Evolutionary conservation across 2,113 vertebrate species (phyloP).

Genomic region (Albula glossodonta): DNA sequence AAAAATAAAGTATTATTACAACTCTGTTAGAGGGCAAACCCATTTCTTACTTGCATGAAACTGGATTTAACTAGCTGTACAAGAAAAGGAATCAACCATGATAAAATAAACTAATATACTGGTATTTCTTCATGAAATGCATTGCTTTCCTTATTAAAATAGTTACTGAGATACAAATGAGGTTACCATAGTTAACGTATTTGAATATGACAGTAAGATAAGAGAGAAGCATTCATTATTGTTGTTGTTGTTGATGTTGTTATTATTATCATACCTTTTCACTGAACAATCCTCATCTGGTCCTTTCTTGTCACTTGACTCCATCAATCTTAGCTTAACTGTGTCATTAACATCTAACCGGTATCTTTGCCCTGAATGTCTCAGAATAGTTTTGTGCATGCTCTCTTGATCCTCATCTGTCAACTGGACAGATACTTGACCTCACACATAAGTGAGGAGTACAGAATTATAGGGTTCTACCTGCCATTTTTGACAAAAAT

Average conservation of each 20-base stretch:
- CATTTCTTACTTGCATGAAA: neutral
- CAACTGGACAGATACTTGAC: neutral
- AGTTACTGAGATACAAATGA: no score
- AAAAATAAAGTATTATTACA: constrained; percentile 19
- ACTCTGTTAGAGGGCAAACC: neutral
- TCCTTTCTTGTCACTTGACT: no score
- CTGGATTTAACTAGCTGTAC: neutral
- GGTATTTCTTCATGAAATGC: neutral
- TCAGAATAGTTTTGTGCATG: neutral
- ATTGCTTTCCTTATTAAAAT: no score
- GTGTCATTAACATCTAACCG: neutral
- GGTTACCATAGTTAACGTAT: no score
- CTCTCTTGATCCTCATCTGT: neutral
- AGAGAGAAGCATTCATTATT: no score
- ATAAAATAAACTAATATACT: neutral
- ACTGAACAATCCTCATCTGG: no score
- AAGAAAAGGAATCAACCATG: neutral
- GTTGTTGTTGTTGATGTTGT: no score
- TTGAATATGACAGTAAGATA: no score
- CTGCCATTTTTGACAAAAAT: neutral
- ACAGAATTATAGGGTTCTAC: neutral
- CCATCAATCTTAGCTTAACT: no score
- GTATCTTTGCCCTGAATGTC: neutral
- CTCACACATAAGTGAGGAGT: neutral
- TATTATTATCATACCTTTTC: no score